Base-by-base conservation (phyloP, 2,113 vertebrate species). In the Butastur rufipennis region DNA sequence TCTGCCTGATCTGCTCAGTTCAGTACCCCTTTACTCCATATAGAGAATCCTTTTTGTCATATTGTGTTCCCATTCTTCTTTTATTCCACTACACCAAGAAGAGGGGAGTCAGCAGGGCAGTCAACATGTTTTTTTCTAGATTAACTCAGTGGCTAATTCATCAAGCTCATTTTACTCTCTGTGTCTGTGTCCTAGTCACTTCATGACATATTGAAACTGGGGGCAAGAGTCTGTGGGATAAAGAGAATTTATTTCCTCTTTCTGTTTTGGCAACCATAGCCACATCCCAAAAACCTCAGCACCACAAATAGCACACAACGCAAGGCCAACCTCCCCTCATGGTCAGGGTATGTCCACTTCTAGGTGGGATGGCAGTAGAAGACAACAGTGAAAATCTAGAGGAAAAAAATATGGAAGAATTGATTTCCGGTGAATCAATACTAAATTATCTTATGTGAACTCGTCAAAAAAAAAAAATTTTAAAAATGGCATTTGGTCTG, bases 301-400 rank as follows among this genome's bases (percentile, higher is more conserved):
- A 55, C 3, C 23, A 59, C 7, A 36, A 67, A 52, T 3, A 71
- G 12, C 10, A 50, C 4, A 67, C 23, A 63, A 36, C 1, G 2
- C 1, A 16, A 74, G 22, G 19, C 22, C 27, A 68, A 2, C 7
- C 10, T 73, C 9, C 3, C 3, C 4, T 58, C 14, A 4, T 50
- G 21, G 34, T 63, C 11, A 38, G 20, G 4, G 10, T 18, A 5
- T 22, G 16, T 68, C 5, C 19, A 10, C 7, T 70, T 85, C 14
- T 27, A 71, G 18, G 5, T 50, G 6, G 8, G 29, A 68, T 2
- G 40, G 7, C 20, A 65, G 15, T 43, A 55, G 22, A 63, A 82
- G 27, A 63, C 18, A 70, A 65, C 2, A 70, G 5, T 15, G 19
- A 86, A 70, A 58, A 70, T 53, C 23, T 74, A 50, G 19, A 63